Base-by-base conservation (phyloP, 1,140 invertebrate genomes). In the Drosophila grimshawi region DNA sequence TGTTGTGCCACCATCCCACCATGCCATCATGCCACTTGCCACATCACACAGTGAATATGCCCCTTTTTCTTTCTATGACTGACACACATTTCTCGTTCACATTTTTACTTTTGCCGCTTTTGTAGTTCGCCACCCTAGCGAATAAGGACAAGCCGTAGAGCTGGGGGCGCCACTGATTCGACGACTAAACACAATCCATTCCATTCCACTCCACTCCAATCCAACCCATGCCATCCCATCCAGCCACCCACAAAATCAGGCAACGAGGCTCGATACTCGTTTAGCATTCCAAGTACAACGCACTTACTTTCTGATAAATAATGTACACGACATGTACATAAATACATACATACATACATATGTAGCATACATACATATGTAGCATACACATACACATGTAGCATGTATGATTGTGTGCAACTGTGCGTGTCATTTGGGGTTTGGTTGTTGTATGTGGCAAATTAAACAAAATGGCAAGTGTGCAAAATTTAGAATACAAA, bases 381-480 rank as follows among this genome's bases (percentile, higher is more conserved):
- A n/a, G n/a, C n/a, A n/a, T n/a, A n/a, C n/a, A n/a, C 43, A 43
- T 29, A 5, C 11, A 8, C 32, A n/a, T 41, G n/a, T 11, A 19
- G 19, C 19, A 19, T 19, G 19, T 19, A 19, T 19, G 19, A 19
- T 19, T 19, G 19, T 19, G 8, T 62, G 64, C 19, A 19, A 19
- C 19, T 74, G 57, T 68, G 80, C 61, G 71, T 72, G 56, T 62
- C 74, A 79, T 60, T 69, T 59, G 30, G 57, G 19, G 33, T 55
- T 52, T 59, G 37, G 59, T 60, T 59, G 19, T 19, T 19, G 19
- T 37, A 57, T 49, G 53, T 45, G 35, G 53, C 48, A 76, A 85
- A 85, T 85, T 85, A 75, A 85, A 75, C 81, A 80, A 80, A 79
- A 75, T 76, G 63, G 65, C 78, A 85, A 85, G 81, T 78, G 81